Base-by-base conservation (phyloP, 2,797 vertebrate genomes). In the Delichon dasypus region DNA sequence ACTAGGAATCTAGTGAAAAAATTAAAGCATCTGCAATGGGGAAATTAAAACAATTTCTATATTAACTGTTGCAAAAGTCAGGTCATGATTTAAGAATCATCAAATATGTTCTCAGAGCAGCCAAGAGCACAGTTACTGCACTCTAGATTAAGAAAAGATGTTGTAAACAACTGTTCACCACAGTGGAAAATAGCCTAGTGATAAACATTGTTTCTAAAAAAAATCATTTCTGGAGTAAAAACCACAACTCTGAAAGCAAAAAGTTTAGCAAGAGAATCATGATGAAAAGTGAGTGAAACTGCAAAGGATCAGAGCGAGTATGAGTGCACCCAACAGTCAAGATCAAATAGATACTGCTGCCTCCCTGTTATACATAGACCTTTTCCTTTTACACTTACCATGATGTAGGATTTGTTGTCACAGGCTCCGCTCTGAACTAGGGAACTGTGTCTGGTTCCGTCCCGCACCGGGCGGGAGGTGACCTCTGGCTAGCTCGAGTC, bases 181-280 rank as follows among this genome's bases (percentile, higher is more conserved):
- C 77, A n/a, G 82, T 93, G 83, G 61, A 83, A 97, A 96, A 92
- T 73, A 38, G 55, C 32, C 18, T 58, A 82, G 30, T 78, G 36
- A 79, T 85, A 95, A 96, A 93, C 44, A 91, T 13, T 32, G 22
- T 30, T 94, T 92, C 82, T 80, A 2, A 32, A 81, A 91, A 89
- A 61, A 91, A 30, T 94, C 29, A 88, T 85, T 96, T 55, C 79
- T 85, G 36, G 20, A 61, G 70, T 95, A 82, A 94, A 97, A 96
- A 29, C 48, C 48, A 40, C 51, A 86, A 32, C 10, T 96, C 87
- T 91, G 55, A 86, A 79, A 93, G 62, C 68, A 90, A 89, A 71
- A 26, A n/a, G 34, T 81, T 73, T 62, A 95, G 42, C 51, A 83
- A 89, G 29, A 90, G 21, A 50, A 89, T 94, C 61, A 54, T 72